Evolutionary conservation across 1,140 invertebrate species (phyloP).

Genomic region (Laupala kohalensis): DNA sequence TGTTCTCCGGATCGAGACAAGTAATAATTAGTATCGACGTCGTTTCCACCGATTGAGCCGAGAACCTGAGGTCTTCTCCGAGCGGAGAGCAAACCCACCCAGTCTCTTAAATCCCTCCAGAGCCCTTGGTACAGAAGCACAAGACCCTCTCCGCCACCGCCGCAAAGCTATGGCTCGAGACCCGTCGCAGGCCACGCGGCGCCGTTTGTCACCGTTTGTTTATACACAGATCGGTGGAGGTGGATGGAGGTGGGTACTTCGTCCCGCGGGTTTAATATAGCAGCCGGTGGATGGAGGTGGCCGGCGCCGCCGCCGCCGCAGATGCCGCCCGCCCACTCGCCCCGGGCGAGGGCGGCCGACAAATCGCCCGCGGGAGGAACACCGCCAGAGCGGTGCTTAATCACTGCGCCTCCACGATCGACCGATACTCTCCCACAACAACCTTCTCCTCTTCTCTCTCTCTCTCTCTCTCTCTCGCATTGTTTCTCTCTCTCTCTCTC

Average conservation of each 20-base stretch:
- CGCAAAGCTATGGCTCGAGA: not conserved
- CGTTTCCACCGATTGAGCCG: not conserved
- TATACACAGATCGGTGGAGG: not conserved
- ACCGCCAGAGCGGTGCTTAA: not conserved
- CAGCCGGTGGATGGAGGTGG: not conserved
- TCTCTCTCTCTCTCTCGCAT: too few relatives aligned
- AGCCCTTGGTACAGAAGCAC: too few relatives aligned
- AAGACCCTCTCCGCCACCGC: too few relatives aligned
- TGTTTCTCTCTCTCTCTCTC: too few relatives aligned
- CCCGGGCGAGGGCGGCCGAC: not conserved
- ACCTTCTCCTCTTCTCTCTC: not conserved
- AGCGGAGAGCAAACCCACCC: not conserved
- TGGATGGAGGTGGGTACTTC: too few relatives aligned
- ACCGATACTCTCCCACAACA: not conserved
- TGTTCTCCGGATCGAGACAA: too few relatives aligned
- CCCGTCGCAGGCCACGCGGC: too few relatives aligned
- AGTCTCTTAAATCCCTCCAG: not conserved
- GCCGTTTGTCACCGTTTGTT: not conserved
- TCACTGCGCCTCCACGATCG: not conserved
- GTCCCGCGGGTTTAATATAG: not conserved
- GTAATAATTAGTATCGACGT: too few relatives aligned
- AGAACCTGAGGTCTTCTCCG: not conserved
- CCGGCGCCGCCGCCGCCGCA: too few relatives aligned
- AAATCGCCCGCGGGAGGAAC: not conserved
- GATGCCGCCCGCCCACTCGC: not conserved